phyloP scores from a whole-genome alignment of 2,113 vertebrate species.

The Hiodon alosoides region DNA sequence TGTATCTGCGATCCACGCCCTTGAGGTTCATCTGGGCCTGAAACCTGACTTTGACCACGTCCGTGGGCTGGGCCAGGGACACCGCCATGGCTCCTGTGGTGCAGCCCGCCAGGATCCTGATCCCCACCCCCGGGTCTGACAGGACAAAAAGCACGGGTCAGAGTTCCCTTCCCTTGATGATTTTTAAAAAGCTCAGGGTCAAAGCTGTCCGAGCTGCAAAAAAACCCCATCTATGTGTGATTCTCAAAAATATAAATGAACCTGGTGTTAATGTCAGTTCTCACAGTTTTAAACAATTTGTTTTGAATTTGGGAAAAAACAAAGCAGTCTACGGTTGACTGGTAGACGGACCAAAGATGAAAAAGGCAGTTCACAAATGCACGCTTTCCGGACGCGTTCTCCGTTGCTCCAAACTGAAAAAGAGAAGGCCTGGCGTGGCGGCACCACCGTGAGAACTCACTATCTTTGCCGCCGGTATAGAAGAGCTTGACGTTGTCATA shows the following conservation, averaged over 20 bases:
- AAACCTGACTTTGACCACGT: constrained; percentile 78
- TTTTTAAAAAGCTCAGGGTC: too few relatives aligned
- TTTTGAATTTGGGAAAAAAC: too few relatives aligned
- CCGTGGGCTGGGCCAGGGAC: constrained; percentile 75
- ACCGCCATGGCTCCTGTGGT: constrained; percentile 75
- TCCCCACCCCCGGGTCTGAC: constrained; percentile 53
- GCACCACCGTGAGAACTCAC: constrained; percentile 50
- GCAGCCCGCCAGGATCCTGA: constrained; percentile 70
- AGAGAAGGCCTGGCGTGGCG: not conserved
- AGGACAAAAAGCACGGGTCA: not conserved
- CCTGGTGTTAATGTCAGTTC: too few relatives aligned
- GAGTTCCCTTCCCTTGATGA: too few relatives aligned
- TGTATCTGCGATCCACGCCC: constrained; percentile 71
- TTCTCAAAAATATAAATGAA: too few relatives aligned
- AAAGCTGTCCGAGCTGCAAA: too few relatives aligned
- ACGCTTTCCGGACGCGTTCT: too few relatives aligned
- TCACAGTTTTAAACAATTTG: too few relatives aligned
- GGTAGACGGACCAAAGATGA: too few relatives aligned
- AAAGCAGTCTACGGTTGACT: too few relatives aligned
- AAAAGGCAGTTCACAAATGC: too few relatives aligned
- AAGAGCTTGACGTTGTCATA: constrained; percentile 73
- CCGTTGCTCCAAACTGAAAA: not conserved
- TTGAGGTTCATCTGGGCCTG: constrained; percentile 71
- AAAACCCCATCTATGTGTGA: too few relatives aligned
- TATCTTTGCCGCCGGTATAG: constrained; percentile 65